Evolutionary conservation across 2,797 vertebrate genomes (phyloP).

Genomic region (Myripristis jacobus): DNA sequence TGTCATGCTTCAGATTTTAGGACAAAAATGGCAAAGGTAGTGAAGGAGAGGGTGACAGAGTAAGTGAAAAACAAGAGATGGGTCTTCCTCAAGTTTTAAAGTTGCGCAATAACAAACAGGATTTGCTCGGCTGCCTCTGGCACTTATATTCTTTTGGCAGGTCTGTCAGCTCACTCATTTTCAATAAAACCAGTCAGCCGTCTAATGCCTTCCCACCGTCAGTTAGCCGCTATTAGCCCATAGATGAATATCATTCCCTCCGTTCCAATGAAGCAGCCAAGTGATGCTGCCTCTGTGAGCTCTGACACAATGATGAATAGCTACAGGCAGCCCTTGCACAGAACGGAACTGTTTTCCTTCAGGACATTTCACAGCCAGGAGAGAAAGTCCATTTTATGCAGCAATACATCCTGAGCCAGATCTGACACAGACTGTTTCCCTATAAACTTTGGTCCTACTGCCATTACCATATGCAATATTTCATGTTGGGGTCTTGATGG

Average conservation of each 20-base stretch:
- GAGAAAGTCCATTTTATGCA: constrained; percentile 63
- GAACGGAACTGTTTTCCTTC: constrained; percentile 70
- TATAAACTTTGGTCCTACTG: constrained; percentile 24
- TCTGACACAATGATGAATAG: constrained; percentile 83
- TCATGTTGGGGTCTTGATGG: constrained; percentile 35
- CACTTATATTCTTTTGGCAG: constrained; percentile 59
- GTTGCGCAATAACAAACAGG: constrained; percentile 74
- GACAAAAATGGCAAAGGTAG: constrained; percentile 4
- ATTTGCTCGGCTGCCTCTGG: constrained; percentile 64
- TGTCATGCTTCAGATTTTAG: constrained; percentile 10
- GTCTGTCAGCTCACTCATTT: constrained; percentile 77
- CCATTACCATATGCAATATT: constrained; percentile 48
- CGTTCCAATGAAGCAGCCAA: constrained; percentile 79
- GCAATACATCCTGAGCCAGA: constrained; percentile 36
- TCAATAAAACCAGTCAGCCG: constrained; percentile 80
- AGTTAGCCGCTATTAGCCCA: constrained; percentile 82
- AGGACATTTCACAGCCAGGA: constrained; percentile 69
- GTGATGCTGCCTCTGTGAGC: constrained; percentile 73
- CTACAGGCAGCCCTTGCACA: constrained; percentile 71
- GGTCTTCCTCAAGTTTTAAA: constrained; percentile 62
- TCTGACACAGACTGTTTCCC: constrained; percentile 49
- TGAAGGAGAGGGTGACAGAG: constrained; percentile 29
- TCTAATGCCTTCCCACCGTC: constrained; percentile 80
- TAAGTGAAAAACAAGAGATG: constrained; percentile 53
- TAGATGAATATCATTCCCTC: constrained; percentile 81